Percentiles rank a stretch among this genome's conserved stretches.
Conservation (phyloP, 2,797 vertebrate species). For the Oreochromis mossambicus region DNA sequence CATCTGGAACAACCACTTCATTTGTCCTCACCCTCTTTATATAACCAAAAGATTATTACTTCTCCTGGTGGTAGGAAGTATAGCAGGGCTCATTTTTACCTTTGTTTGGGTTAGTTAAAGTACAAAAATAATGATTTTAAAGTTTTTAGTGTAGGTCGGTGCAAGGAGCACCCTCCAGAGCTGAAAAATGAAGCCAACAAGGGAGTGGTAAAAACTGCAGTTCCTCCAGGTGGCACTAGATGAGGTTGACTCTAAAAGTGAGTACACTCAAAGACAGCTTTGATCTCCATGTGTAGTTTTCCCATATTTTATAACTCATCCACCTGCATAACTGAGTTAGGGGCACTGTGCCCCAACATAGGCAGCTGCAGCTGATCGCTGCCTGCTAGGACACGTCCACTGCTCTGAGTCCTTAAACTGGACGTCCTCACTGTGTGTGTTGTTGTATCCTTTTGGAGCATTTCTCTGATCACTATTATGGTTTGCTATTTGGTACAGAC, state of each 20-base stretch:
- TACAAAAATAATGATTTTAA: neutral
- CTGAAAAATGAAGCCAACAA: neutral
- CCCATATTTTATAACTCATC: neutral
- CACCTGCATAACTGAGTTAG: neutral
- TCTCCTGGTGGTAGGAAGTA: neutral
- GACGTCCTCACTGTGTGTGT: neutral
- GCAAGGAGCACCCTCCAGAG: neutral
- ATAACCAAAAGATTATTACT: neutral
- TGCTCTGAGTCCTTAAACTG: neutral
- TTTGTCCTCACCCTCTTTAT: neutral
- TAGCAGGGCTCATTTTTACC: neutral
- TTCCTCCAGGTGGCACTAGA: neutral
- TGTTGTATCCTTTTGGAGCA: neutral
- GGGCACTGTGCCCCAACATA: neutral
- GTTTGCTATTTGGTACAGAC: neutral
- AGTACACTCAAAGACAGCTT: neutral
- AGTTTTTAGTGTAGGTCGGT: neutral
- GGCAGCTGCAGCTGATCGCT: neutral
- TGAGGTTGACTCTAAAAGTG: neutral
- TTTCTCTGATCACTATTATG: neutral
- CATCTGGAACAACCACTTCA: neutral
- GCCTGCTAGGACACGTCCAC: neutral
- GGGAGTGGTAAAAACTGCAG: neutral
- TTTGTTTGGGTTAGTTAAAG: neutral
- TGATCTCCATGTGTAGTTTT: neutral